These are phyloP conservation scores for Cybosia mesomella DNA, from an alignment of 2,888 invertebrate species.

Conservation along the genomic window DNA sequence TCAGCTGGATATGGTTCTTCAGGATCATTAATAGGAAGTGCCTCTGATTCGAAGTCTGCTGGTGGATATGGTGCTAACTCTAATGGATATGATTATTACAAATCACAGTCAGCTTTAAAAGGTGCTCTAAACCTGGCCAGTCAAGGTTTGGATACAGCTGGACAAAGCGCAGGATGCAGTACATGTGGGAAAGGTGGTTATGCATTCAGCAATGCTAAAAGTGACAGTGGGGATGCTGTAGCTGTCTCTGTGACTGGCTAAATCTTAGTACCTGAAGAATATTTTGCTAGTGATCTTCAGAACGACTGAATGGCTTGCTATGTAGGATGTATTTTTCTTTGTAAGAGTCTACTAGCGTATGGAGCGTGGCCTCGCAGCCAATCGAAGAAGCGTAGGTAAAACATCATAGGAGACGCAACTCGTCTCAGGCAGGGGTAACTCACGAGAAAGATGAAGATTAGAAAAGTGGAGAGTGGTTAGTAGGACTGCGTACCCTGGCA, in stretches of 20 bases:
- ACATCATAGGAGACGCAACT: no score
- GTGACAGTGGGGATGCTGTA: slow-evolving; percentile 72
- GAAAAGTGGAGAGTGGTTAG: no score
- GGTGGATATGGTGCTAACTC: slow-evolving; percentile 24
- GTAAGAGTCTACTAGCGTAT: no score
- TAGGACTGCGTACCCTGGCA: no score
- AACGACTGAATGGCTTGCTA: background rate
- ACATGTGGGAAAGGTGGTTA: slow-evolving; percentile 73
- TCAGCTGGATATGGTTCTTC: slow-evolving; percentile 10
- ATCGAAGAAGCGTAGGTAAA: no score
- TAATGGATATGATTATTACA: slow-evolving; percentile 31
- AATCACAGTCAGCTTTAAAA: slow-evolving; percentile 58
- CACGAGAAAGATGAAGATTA: no score
- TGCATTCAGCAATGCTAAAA: slow-evolving; percentile 80
- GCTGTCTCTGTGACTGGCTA: slow-evolving; percentile 79
- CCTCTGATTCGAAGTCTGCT: background rate
- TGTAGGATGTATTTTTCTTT: background rate
- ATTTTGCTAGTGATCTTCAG: background rate
- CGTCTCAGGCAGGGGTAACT: no score
- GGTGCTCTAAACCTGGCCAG: slow-evolving; percentile 72
- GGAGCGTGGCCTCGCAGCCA: no score
- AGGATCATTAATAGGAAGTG: slow-evolving; percentile 10
- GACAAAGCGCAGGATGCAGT: slow-evolving; percentile 60
- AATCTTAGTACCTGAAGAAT: slow-evolving; percentile 23
- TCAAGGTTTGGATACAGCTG: slow-evolving; percentile 66